Percentiles rank a stretch among this genome's conserved stretches.
phyloP scores from a whole-genome alignment of 2,113 vertebrate species.

The Salvelinus sp. region DNA sequence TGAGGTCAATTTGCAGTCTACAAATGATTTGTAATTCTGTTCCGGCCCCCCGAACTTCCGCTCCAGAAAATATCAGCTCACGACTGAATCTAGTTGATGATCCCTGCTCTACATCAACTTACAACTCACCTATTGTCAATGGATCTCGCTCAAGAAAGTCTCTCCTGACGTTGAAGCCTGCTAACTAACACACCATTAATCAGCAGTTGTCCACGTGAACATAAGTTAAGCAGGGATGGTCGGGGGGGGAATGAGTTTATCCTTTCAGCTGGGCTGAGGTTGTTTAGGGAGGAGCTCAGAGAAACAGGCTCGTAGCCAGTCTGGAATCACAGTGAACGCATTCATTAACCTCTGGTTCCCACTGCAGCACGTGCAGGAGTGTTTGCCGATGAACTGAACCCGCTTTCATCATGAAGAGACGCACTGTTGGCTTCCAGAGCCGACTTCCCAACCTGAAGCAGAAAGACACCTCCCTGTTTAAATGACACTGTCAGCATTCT shows the following conservation, averaged over 20 bases:
- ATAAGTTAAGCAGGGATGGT: background rate
- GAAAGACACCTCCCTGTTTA: background rate
- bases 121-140: too few relatives aligned
- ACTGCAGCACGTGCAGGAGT: background rate
- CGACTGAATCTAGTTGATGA: too few relatives aligned
- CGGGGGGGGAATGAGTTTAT: background rate
- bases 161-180: too few relatives aligned
- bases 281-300: background rate
- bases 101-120: too few relatives aligned
- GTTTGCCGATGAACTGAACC: background rate
- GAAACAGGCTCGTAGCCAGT: background rate
- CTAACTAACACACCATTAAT: too few relatives aligned
- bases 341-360: background rate
- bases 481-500: conserved; percentile 1
- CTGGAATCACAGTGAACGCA: conserved; percentile 1
- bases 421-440: conserved; percentile 1
- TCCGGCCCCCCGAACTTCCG: too few relatives aligned
- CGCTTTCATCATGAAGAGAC: background rate
- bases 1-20: too few relatives aligned
- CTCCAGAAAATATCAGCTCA: too few relatives aligned
- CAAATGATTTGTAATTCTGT: too few relatives aligned
- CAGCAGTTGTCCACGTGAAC: background rate
- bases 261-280: background rate
- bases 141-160: too few relatives aligned
- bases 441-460: background rate